Conservation (phyloP, 2,888 invertebrate genomes). For the Heliconius charithonia region DNA sequence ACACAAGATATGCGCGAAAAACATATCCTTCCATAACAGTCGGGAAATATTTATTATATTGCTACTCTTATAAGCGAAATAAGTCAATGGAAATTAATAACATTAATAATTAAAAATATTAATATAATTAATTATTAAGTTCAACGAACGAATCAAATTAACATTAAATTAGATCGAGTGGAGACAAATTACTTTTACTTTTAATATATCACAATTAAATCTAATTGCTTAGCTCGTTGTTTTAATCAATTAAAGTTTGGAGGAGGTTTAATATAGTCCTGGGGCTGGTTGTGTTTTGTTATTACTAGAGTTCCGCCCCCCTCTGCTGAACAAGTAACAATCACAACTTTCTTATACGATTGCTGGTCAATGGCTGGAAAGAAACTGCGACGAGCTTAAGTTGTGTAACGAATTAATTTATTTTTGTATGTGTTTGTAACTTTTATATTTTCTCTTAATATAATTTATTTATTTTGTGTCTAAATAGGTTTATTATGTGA, state of each 20-base stretch:
- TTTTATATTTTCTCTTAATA: not conserved
- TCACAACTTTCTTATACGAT: slow-evolving; percentile 30
- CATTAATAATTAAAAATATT: not conserved
- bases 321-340: slow-evolving; percentile 25
- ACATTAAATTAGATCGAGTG: not conserved
- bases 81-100: not conserved
- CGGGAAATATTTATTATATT: too few relatives aligned
- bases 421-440: not conserved
- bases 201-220: not conserved
- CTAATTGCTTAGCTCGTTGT: not conserved
- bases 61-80: not conserved
- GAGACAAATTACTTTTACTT: not conserved
- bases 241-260: slow-evolving; percentile 23
- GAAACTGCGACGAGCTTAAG: not conserved
- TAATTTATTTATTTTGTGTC: not conserved
- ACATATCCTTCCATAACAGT: too few relatives aligned
- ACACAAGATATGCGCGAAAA: too few relatives aligned
- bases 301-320: slow-evolving; percentile 1
- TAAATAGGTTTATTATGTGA: too few relatives aligned
- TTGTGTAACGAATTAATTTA: not conserved
- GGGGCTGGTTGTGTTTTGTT: slow-evolving; percentile 6
- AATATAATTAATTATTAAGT: not conserved
- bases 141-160: not conserved
- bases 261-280: slow-evolving; percentile 27
- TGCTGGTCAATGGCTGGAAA: slow-evolving; percentile 21